Base-by-base conservation (phyloP, 2,888 invertebrate species). In the Sericinus montela region DNA sequence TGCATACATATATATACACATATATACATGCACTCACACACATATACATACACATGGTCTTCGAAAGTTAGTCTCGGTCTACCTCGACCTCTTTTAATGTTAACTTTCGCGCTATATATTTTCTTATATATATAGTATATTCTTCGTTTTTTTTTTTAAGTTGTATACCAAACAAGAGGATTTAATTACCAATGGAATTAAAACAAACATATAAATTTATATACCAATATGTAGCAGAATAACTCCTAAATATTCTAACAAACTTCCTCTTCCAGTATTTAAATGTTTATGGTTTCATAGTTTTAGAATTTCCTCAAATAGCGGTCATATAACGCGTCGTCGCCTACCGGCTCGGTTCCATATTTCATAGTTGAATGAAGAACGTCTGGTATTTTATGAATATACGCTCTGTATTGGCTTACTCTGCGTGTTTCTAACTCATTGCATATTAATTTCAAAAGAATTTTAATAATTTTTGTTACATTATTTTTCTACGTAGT, bases 341-440 rank as follows among this genome's bases (percentile, higher is more conserved):
- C 68, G 67, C 61, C 49, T 60, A 30, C 37, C 41, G 45, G 65
- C 32, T 50, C 25, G 45, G 67, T 67, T 73, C 65, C 70, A 80
- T 79, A 80, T 77, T 80, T 80, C 79, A 80, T 75, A 71, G 67
- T 71, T 63, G 60, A 60, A 51, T 60, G 59, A 34, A 57, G 80
- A 73, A 82, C 78, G 72, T 56, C 52, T 51, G 75, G 78, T 70
- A 74, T 64, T 79, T 76, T 64, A 69, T 62, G 65, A 54, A 56
- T 62, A 55, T 63, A 59, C 67, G 58, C 62, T 65, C 63, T 67
- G 70, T 80, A 77, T 72, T 75, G 76, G 78, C 72, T 74, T 73
- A 60, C 62, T 65, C 52, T 57, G 60, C 68, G 69, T 73, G 78
- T 77, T 73, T 44, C 44, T 45, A 44, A 25, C 39, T 34, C 19